phyloP scores from a whole-genome alignment of 1,140 invertebrate species.

The Apis dorsata region DNA sequence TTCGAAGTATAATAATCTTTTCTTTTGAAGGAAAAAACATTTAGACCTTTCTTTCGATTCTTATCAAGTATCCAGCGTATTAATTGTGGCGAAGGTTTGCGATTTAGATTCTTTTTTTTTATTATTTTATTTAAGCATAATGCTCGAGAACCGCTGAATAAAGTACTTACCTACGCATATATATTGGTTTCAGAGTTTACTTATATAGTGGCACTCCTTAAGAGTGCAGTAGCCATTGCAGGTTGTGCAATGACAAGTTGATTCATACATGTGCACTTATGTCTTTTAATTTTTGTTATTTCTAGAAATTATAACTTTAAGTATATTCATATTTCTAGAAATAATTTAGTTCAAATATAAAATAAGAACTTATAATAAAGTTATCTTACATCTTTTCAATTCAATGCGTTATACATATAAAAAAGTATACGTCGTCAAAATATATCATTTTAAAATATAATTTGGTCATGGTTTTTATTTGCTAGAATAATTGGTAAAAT shows the following conservation, averaged over 20 bases:
- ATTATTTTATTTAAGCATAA: background rate
- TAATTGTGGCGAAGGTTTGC: background rate
- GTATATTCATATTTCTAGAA: background rate
- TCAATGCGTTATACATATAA: no score
- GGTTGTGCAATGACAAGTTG: conserved; percentile 3
- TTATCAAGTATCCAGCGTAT: background rate
- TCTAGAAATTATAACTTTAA: background rate
- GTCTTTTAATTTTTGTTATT: background rate
- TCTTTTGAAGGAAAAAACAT: background rate
- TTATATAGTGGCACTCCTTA: conserved; percentile 20
- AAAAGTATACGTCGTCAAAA: no score
- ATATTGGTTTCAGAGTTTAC: background rate
- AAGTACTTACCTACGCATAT: background rate
- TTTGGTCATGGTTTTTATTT: no score
- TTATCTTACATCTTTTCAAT: no score
- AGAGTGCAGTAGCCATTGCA: background rate
- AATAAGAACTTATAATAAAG: no score
- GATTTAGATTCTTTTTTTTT: conserved; percentile 6
- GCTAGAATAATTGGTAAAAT: no score
- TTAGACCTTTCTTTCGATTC: background rate
- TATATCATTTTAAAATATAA: no score
- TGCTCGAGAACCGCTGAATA: conserved; percentile 24
- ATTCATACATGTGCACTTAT: background rate
- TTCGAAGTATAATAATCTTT: background rate
- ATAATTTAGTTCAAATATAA: background rate